A percentile compares a stretch with the other conserved stretches of the same genome.
Conservation (phyloP, 2,888 invertebrate species). For the Amitus sp. region DNA sequence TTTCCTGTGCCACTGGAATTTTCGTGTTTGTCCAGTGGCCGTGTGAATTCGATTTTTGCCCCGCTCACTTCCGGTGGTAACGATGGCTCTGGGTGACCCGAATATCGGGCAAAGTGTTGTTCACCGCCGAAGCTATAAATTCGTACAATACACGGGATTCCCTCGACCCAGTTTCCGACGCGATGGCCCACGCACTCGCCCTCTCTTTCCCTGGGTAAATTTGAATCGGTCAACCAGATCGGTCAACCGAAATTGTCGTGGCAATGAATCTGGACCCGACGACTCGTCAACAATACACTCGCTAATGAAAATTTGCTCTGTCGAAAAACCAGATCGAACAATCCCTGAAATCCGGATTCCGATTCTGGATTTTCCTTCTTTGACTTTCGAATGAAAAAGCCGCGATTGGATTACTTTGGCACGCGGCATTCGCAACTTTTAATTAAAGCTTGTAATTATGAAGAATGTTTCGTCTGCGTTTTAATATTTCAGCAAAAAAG, state of each 20-base stretch:
- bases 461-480: not conserved
- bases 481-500: not conserved
- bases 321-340: conserved; percentile 10
- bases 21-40: conserved; percentile 3
- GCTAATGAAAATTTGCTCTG: not conserved
- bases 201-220: not conserved
- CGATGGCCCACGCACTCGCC: conserved; percentile 2
- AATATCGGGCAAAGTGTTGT: conserved; percentile 49
- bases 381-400: too few relatives aligned
- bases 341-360: conserved; percentile 12
- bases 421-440: not conserved
- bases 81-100: conserved; percentile 39
- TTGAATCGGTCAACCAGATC: too few relatives aligned
- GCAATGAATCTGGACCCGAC: not conserved
- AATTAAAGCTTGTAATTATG: not conserved
- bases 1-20: conserved; percentile 4
- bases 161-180: conserved; percentile 15
- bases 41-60: conserved; percentile 19
- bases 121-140: conserved; percentile 48
- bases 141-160: conserved; percentile 24
- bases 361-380: not conserved
- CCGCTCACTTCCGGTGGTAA: conserved; percentile 19
- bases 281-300: not conserved
- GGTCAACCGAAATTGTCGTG: not conserved
- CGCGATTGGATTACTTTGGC: too few relatives aligned